phyloP scores from a whole-genome alignment of 2,113 vertebrate genomes.

The Gnathonemus echidnorhynchus region DNA sequence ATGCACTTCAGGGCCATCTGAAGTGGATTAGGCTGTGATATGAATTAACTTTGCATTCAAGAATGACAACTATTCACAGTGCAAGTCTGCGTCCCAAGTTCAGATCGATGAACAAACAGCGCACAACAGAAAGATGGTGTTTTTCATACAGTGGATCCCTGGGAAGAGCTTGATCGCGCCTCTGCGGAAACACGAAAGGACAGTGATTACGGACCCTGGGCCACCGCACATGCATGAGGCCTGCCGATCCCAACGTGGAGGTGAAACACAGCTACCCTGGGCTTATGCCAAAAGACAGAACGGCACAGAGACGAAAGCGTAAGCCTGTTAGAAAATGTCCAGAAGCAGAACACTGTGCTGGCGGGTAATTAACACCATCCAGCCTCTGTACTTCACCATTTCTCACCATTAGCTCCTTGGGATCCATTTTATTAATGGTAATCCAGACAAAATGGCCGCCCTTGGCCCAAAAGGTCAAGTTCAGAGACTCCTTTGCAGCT shows the following conservation, averaged over 20 bases:
- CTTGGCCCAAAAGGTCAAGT: background rate
- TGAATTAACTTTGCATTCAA: background rate
- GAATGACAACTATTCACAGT: background rate
- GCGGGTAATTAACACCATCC: background rate
- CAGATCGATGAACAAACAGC: background rate
- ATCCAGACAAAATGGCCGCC: background rate
- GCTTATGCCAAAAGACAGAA: background rate
- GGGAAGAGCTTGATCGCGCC: background rate
- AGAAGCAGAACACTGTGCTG: background rate
- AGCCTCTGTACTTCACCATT: background rate
- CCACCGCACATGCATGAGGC: background rate
- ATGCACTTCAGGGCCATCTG: background rate
- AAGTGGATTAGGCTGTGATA: background rate
- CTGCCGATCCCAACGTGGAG: background rate
- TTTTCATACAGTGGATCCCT: background rate
- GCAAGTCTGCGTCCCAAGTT: background rate
- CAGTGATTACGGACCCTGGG: background rate
- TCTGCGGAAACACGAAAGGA: background rate
- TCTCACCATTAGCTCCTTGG: background rate
- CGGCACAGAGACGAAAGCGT: no score
- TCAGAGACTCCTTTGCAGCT: background rate
- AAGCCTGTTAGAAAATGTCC: background rate
- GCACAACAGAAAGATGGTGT: background rate
- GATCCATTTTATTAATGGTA: slow-evolving; percentile 1
- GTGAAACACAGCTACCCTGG: background rate